phyloP scores from a whole-genome alignment of 2,888 invertebrate genomes.

The Monopis laevigella region DNA sequence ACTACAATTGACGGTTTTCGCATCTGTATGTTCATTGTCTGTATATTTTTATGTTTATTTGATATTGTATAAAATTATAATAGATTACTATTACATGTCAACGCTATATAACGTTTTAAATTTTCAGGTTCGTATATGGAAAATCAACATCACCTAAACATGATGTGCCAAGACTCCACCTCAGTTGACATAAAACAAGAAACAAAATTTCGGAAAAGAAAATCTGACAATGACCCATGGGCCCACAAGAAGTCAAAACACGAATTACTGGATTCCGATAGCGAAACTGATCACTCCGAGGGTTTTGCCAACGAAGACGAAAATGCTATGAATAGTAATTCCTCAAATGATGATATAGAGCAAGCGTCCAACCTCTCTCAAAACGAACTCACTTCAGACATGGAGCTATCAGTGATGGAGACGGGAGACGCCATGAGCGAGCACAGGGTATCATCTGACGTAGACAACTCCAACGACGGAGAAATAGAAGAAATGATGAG shows the following conservation, averaged over 20 bases:
- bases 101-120: too few species aligned
- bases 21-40: too few species aligned
- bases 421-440: constrained; percentile 64
- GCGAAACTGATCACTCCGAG: constrained; percentile 57
- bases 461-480: constrained; percentile 69
- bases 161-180: constrained; percentile 46
- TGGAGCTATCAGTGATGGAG: constrained; percentile 72
- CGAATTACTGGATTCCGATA: constrained; percentile 72
- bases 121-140: constrained; percentile 50
- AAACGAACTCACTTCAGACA: constrained; percentile 69
- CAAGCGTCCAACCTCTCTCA: constrained; percentile 54
- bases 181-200: constrained; percentile 41
- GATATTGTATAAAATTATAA: too few species aligned
- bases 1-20: too few species aligned
- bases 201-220: constrained; percentile 68
- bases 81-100: too few species aligned
- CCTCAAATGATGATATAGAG: constrained; percentile 50
- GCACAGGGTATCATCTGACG: constrained; percentile 58
- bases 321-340: constrained; percentile 53
- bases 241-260: constrained; percentile 70
- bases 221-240: constrained; percentile 68
- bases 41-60: too few species aligned
- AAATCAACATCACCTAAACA: constrained; percentile 52
- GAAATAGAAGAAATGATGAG: constrained; percentile 71
- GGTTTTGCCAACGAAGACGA: constrained; percentile 54